Base-by-base conservation (phyloP, 1,140 invertebrate species). In the Magallana ariakensis region DNA sequence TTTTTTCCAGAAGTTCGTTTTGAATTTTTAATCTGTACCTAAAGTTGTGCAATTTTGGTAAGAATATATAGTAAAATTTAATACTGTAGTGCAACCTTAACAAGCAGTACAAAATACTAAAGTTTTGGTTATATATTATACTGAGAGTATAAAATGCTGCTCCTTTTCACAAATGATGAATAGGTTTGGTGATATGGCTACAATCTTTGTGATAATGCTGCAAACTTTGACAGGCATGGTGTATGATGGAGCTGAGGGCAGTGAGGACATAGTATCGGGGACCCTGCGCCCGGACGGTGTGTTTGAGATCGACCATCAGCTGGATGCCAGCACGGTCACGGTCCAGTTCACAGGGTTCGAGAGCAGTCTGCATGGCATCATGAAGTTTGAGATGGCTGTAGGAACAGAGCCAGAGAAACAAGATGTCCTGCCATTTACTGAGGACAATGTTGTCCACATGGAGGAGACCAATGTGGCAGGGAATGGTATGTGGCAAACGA, bases 331-430 rank as follows among this genome's bases (percentile, higher is more conserved):
- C 26, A 90, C 90, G 15, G 89, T 92, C 33, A 89, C 90, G 54
- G 88, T 90, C 13, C 88, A 89, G 84, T 92, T 91, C 84, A 53
- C 66, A n/a, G 90, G 90, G 16, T 92, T 91, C 87, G 87, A 89
- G 22, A 91, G 90, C 58, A 84, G 83, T 54, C 80, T 89, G 11
- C 90, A 92, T 86, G 92, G 91, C 13, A 80, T 92, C 11, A 87
- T 58, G 70, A 60, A 70, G 9, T 92, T 89, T 86, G 90, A 91
- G 66, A 91, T 91, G 91, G 90, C 92, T 75, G 83, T 93, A 13
- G 92, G 92, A 7, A 91, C 90, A 11, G 83, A 58, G 22, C 89
- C 90, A 83, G 88, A 88, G n/a, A 89, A 84, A 16, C 90, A 91
- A 80, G 91, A 93, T 16, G 80, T 92, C 0, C 88, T 89, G 83